Evolutionary conservation across 37 sponge, comb jelly and placozoan species (phyloP).

Genomic region (Halisarca cf. caerulea): DNA sequence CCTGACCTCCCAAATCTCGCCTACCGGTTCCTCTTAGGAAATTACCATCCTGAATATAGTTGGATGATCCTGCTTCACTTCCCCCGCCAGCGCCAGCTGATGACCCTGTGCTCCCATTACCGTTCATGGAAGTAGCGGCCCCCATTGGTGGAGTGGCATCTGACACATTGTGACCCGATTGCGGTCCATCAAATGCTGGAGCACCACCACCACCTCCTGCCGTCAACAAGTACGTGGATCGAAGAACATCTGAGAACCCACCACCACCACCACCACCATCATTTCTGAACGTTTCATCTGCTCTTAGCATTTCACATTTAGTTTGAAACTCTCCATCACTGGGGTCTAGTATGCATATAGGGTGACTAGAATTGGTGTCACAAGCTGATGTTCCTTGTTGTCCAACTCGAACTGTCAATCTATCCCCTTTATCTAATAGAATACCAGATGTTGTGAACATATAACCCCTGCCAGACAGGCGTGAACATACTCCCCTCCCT

Average conservation of each 20-base stretch:
- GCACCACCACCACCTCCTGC: slow-evolving; percentile 20
- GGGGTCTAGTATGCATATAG: neutral
- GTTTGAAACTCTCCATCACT: neutral
- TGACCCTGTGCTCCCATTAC: neutral
- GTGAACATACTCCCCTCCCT: slow-evolving; percentile 50
- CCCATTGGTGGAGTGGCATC: neutral
- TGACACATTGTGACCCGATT: neutral
- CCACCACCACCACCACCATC: slow-evolving; percentile 50
- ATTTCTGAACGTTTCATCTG: slow-evolving; percentile 4
- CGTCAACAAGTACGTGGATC: neutral
- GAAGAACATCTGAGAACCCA: neutral
- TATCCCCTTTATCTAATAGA: neutral
- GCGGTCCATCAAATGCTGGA: neutral
- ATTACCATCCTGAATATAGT: neutral
- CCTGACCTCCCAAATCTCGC: slow-evolving; percentile 21
- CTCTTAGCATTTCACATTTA: neutral
- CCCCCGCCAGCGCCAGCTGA: slow-evolving; percentile 4
- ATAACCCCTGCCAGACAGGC: slow-evolving; percentile 10
- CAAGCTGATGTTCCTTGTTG: slow-evolving; percentile 50
- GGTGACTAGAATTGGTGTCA: slow-evolving; percentile 6
- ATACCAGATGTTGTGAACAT: neutral
- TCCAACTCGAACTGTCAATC: slow-evolving; percentile 38
- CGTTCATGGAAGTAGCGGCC: neutral
- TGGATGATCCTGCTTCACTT: neutral
- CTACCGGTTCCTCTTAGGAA: neutral